Conservation (phyloP, 2,113 vertebrate genomes). For the Tragulus kanchil region DNA sequence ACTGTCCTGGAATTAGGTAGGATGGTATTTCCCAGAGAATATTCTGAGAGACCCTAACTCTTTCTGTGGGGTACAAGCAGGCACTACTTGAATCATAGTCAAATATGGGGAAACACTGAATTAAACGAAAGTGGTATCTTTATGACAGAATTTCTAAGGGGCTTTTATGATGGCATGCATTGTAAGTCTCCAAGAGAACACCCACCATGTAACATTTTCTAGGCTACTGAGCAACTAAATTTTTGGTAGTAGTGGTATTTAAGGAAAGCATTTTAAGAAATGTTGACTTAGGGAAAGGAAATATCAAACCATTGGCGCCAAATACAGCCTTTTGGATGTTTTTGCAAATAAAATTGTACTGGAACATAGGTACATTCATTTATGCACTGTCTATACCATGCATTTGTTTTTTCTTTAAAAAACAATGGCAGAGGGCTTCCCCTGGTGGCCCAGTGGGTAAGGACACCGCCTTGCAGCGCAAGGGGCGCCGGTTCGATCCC, state of each 20-base stretch:
- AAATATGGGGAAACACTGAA: conserved; percentile 27
- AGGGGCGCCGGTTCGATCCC: too few relatives aligned
- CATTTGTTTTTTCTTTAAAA: too few relatives aligned
- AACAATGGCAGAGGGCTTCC: too few relatives aligned
- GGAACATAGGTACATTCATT: neutral
- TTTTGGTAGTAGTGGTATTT: neutral
- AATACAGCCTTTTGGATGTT: neutral
- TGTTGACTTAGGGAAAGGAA: conserved; percentile 18
- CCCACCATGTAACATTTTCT: neutral
- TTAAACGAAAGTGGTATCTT: neutral
- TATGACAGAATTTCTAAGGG: neutral
- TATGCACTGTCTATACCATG: neutral
- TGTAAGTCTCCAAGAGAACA: neutral
- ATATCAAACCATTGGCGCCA: neutral
- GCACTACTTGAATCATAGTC: neutral
- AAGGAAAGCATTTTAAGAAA: conserved; percentile 37
- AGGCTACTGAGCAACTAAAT: neutral
- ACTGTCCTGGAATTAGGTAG: neutral
- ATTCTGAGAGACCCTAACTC: neutral
- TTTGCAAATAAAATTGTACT: neutral
- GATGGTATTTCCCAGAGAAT: neutral
- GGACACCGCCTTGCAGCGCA: too few relatives aligned
- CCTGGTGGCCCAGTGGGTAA: too few relatives aligned
- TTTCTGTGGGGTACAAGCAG: neutral
- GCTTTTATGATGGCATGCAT: neutral